Evolutionary conservation across 1,140 invertebrate species (phyloP).

Genomic region (Anthonomus grandis): DNA sequence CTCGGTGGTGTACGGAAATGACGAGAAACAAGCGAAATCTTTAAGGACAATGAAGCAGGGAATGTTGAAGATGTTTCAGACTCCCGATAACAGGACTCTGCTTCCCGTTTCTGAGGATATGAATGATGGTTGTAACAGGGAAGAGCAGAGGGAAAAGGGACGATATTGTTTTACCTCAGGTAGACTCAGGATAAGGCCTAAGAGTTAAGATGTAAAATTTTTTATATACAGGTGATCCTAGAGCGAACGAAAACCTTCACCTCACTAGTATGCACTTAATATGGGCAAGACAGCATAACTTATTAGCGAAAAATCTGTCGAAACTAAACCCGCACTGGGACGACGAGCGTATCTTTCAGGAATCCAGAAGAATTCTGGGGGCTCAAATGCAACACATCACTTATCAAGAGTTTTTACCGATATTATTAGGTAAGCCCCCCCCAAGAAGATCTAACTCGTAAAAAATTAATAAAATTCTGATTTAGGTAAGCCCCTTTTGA

Average conservation of each 20-base stretch:
- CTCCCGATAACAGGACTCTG: conserved; percentile 61
- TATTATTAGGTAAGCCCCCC: conserved; percentile 63
- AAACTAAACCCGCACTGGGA: conserved; percentile 77
- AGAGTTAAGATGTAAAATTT: conserved; percentile 8
- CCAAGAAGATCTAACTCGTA: no score
- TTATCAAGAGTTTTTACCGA: conserved; percentile 83
- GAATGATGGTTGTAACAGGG: conserved; percentile 72
- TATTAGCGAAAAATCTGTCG: conserved; percentile 61
- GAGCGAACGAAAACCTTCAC: conserved; percentile 78
- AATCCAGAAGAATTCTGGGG: conserved; percentile 72
- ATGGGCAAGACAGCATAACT: conserved; percentile 82
- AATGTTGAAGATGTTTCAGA: conserved; percentile 60
- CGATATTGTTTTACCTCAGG: conserved; percentile 75
- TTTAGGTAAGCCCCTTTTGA: conserved; percentile 56
- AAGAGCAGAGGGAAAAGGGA: conserved; percentile 61
- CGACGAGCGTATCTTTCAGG: conserved; percentile 78
- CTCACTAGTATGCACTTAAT: conserved; percentile 79
- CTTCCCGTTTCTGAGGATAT: conserved; percentile 68
- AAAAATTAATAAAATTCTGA: no score
- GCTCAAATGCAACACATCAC: conserved; percentile 86
- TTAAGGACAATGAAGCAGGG: conserved; percentile 60
- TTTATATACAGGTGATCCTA: conserved; percentile 61
- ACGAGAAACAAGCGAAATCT: conserved; percentile 50
- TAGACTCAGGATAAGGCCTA: conserved; percentile 32
- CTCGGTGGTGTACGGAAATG: conserved; percentile 79